phyloP scores from a whole-genome alignment of 1,140 invertebrate species.

The Zaprionus africanus region DNA sequence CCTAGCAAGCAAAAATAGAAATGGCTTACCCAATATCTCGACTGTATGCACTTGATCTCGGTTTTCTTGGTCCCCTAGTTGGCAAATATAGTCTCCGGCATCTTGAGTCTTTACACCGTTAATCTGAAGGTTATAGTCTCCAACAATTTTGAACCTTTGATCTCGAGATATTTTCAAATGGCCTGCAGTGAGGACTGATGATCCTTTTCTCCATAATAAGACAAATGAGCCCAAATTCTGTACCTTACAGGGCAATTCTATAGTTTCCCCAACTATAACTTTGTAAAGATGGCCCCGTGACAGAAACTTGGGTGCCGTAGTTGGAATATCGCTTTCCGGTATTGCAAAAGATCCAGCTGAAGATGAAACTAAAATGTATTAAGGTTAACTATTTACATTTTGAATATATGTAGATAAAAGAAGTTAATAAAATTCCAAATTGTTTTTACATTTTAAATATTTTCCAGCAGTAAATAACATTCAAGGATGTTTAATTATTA shows the following conservation, averaged over 20 bases:
- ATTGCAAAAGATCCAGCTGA: conserved; percentile 64
- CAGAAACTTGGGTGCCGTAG: conserved; percentile 87
- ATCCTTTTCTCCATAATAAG: conserved; percentile 87
- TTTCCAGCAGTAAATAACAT: too few relatives aligned
- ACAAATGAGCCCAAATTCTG: conserved; percentile 89
- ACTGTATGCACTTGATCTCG: conserved; percentile 86
- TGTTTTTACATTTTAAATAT: not conserved
- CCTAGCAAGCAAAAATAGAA: not conserved
- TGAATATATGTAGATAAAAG: conserved; percentile 29
- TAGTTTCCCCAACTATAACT: conserved; percentile 90
- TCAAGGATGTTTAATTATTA: not conserved
- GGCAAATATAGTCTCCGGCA: conserved; percentile 85
- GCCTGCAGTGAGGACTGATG: conserved; percentile 87
- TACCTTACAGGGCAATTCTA: conserved; percentile 90
- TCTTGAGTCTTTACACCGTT: conserved; percentile 86
- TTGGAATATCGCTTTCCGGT: conserved; percentile 69
- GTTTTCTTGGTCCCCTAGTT: conserved; percentile 85
- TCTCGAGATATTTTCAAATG: conserved; percentile 87
- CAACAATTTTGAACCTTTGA: conserved; percentile 86
- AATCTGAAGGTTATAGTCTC: conserved; percentile 87
- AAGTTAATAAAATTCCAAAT: not conserved
- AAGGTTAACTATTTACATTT: not conserved
- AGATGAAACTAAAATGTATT: conserved; percentile 21
- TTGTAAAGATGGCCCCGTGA: conserved; percentile 90
- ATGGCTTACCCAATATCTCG: conserved; percentile 85